These are phyloP conservation scores for Hyppa rectilinea DNA, from an alignment of 2,888 invertebrate species.

Conservation along the genomic window DNA sequence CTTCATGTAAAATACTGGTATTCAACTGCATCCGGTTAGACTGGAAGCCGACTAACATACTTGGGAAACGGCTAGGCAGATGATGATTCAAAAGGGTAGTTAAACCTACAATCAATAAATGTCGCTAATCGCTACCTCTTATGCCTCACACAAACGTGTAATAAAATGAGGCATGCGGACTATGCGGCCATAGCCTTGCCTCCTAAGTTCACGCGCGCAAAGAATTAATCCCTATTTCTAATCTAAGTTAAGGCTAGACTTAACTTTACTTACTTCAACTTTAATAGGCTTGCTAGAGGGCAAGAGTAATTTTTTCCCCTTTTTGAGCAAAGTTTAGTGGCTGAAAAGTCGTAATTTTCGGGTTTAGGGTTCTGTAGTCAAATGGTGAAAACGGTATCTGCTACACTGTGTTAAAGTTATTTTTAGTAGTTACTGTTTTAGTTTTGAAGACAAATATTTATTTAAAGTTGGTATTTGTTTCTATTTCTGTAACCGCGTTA, in stretches of 20 bases:
- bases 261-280: conserved; percentile 45
- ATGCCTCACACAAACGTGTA: conserved; percentile 69
- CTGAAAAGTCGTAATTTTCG: conserved; percentile 18
- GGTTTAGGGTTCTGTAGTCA: conserved; percentile 14
- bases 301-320: conserved; percentile 15
- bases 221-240: conserved; percentile 70
- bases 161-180: conserved; percentile 83
- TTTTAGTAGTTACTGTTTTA: conserved; percentile 6
- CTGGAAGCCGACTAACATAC: no score
- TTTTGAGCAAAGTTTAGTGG: conserved; percentile 38
- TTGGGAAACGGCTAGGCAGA: no score
- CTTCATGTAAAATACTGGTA: no score
- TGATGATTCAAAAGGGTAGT: no score
- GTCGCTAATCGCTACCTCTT: conserved; percentile 49
- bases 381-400: neutral
- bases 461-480: no score
- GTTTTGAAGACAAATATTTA: neutral
- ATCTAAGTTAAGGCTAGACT: conserved; percentile 52
- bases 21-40: no score
- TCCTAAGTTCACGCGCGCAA: conserved; percentile 69
- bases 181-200: conserved; percentile 77
- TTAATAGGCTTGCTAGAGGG: conserved; percentile 27
- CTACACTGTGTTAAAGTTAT: neutral
- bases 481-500: no score
- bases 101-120: no score